phyloP scores from a whole-genome alignment of 2,888 invertebrate species.

The Callimorpha dominula region DNA sequence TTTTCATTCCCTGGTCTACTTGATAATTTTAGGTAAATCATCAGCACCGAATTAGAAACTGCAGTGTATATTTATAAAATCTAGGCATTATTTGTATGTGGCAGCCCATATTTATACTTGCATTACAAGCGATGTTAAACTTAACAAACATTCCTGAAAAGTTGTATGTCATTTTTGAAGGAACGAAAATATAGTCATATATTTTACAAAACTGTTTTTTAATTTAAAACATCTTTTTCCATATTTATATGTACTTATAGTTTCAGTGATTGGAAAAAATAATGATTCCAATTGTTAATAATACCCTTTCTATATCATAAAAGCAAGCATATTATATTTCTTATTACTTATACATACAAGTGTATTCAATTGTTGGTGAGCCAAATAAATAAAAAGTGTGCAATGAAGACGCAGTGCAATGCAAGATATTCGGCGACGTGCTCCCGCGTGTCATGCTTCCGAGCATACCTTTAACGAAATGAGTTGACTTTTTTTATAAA shows the following conservation, averaged over 20 bases:
- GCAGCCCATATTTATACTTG: constrained; percentile 37
- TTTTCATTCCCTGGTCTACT: not conserved
- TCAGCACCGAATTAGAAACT: constrained; percentile 13
- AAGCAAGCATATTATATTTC: not conserved
- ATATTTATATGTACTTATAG: not conserved
- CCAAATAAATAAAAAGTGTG: not conserved
- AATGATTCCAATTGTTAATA: no score
- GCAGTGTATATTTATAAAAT: constrained; percentile 16
- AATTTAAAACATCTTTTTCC: constrained; percentile 18
- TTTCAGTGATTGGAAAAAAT: not conserved
- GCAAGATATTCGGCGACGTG: not conserved
- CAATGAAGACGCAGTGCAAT: not conserved
- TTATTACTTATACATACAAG: no score
- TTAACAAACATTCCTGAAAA: constrained; percentile 73
- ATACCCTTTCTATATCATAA: no score
- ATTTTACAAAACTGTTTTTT: constrained; percentile 65
- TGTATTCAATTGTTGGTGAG: no score
- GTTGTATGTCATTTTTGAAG: constrained; percentile 70
- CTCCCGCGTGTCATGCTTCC: no score
- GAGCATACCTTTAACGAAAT: no score
- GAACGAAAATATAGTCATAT: constrained; percentile 73
- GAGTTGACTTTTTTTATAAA: no score
- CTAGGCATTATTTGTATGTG: constrained; percentile 35
- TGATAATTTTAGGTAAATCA: not conserved
- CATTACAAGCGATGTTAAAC: constrained; percentile 48